A percentile compares a stretch with the other conserved stretches of the same genome.
phyloP scores from a whole-genome alignment of 1,140 invertebrate genomes.

The Drosophila novamexicana region DNA sequence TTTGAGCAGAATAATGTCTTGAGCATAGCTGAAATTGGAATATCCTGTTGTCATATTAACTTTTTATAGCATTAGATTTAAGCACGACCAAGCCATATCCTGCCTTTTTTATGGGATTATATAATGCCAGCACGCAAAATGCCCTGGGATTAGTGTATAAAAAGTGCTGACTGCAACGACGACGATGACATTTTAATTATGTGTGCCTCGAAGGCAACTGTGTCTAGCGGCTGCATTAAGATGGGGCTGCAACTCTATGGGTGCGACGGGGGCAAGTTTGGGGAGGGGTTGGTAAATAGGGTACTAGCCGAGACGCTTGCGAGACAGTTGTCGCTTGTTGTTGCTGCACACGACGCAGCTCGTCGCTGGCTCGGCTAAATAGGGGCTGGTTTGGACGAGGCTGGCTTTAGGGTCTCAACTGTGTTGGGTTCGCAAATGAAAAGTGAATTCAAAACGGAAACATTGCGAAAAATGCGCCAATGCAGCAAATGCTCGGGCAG shows the following conservation, averaged over 20 bases:
- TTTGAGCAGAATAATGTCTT: neutral
- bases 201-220: constrained; percentile 63
- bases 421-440: constrained; percentile 44
- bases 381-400: neutral
- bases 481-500: constrained; percentile 65
- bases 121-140: constrained; percentile 1
- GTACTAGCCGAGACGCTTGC: constrained; percentile 64
- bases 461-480: constrained; percentile 79
- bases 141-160: constrained; percentile 41
- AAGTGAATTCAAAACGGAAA: constrained; percentile 82
- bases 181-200: constrained; percentile 80
- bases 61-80: neutral
- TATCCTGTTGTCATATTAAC: neutral
- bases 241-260: neutral
- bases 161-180: constrained; percentile 69
- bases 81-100: constrained; percentile 1
- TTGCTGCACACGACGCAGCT: constrained; percentile 50
- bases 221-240: constrained; percentile 28
- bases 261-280: neutral
- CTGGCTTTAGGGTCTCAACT: neutral
- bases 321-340: constrained; percentile 59
- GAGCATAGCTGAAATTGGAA: neutral
- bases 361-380: constrained; percentile 26
- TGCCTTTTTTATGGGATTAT: neutral
- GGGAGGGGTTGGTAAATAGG: constrained; percentile 12